Evolutionary conservation across 2,888 invertebrate genomes (phyloP).

Genomic region (Macrosiphum euphorbiae): DNA sequence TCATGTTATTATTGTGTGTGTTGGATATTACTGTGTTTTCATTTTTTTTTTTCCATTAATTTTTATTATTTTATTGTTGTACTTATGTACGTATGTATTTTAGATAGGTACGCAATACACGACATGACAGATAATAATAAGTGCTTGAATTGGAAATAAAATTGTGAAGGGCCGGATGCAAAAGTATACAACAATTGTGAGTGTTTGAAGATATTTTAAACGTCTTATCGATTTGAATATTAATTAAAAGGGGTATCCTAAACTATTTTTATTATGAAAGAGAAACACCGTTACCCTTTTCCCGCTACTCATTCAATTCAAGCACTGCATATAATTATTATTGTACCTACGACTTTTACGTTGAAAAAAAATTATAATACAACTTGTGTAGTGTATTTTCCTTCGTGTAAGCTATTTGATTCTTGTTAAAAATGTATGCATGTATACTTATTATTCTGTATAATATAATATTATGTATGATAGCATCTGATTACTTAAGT

Average conservation of each 20-base stretch:
- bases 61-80: not conserved
- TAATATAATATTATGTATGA: not conserved
- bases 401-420: constrained; percentile 30
- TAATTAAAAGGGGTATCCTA: too few species aligned
- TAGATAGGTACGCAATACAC: not conserved
- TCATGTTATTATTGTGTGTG: not conserved
- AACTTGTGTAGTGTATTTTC: not conserved
- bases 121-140: not conserved
- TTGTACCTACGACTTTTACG: not conserved
- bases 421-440: constrained; percentile 34
- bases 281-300: too few species aligned
- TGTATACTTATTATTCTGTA: constrained; percentile 5
- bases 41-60: not conserved
- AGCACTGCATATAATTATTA: not conserved
- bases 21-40: not conserved
- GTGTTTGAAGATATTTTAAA: not conserved
- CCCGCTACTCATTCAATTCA: not conserved
- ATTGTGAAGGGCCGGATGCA: not conserved
- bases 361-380: not conserved
- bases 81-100: not conserved
- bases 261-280: too few species aligned
- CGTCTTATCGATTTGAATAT: too few species aligned
- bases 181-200: not conserved
- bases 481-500: not conserved
- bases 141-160: not conserved